Conservation (phyloP, 2,113 vertebrate species). For the Leucosticte australis region DNA sequence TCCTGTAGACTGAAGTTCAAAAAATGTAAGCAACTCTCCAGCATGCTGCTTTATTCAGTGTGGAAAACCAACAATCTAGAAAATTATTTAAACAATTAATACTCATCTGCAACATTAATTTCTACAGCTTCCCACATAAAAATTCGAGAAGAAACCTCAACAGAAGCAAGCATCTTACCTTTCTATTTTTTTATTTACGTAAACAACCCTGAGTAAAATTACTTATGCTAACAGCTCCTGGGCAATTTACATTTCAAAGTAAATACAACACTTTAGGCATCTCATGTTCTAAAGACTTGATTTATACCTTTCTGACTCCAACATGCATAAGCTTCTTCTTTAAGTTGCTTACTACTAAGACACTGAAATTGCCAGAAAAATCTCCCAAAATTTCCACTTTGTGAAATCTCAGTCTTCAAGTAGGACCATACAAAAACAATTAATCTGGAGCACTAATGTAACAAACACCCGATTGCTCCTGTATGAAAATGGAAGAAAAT, state of each 20-base stretch:
- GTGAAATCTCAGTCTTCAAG: not conserved
- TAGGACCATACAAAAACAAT: not conserved
- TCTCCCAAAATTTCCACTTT: accelerated
- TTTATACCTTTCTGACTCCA: not conserved
- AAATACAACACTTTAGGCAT: not conserved
- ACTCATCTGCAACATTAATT: not conserved
- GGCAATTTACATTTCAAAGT: not conserved
- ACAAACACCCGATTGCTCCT: not conserved
- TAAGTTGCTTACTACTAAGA: not conserved
- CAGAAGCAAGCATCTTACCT: not conserved
- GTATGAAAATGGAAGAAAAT: not conserved
- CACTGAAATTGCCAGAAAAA: not conserved
- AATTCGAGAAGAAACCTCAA: not conserved
- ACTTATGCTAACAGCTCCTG: not conserved
- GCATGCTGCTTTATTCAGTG: not conserved
- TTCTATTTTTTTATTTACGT: not conserved
- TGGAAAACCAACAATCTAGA: conserved; percentile 2
- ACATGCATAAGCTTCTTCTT: not conserved
- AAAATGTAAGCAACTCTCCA: conserved; percentile 33
- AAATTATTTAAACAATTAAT: not conserved
- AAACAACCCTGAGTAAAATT: not conserved
- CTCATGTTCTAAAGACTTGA: not conserved
- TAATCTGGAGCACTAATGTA: not conserved
- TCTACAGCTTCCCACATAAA: not conserved
- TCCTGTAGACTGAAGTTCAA: conserved; percentile 85